These are phyloP conservation scores for Eupsilia transversa DNA, from an alignment of 2,888 invertebrate species.

Conservation along the genomic window DNA sequence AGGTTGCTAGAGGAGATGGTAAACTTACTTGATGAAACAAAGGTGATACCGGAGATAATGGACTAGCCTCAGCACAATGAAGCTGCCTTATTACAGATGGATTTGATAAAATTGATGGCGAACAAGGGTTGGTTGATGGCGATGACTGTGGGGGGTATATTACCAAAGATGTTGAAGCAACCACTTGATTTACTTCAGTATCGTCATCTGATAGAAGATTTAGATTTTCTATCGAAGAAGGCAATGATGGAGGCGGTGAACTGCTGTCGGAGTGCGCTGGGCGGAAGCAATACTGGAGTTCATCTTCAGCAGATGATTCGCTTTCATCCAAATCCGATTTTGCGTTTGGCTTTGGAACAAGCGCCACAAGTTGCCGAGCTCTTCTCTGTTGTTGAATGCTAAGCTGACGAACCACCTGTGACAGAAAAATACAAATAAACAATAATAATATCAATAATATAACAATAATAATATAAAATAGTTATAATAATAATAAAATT, in stretches of 20 bases:
- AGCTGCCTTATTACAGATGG: not conserved
- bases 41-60: not conserved
- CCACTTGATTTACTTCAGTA: not conserved
- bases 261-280: conserved; percentile 44
- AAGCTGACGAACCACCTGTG: not conserved
- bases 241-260: conserved; percentile 49
- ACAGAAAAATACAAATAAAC: not conserved
- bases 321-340: conserved; percentile 4
- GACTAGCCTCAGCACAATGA: not conserved
- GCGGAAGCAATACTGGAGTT: not conserved
- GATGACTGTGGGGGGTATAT: conserved; percentile 12
- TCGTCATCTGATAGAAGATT: too few relatives aligned
- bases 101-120: conserved; percentile 6
- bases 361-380: not conserved
- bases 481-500: too few relatives aligned
- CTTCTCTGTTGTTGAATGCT: not conserved
- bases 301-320: not conserved
- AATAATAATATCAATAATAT: not conserved
- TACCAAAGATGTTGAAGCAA: conserved; percentile 16
- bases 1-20: not conserved
- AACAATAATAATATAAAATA: not conserved
- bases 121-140: not conserved
- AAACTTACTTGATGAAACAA: conserved; percentile 2
- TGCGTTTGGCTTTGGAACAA: not conserved
- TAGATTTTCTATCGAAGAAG: conserved; percentile 34